Base-by-base conservation (phyloP, 2,797 vertebrate genomes). In the Lycodopsis pacificus region DNA sequence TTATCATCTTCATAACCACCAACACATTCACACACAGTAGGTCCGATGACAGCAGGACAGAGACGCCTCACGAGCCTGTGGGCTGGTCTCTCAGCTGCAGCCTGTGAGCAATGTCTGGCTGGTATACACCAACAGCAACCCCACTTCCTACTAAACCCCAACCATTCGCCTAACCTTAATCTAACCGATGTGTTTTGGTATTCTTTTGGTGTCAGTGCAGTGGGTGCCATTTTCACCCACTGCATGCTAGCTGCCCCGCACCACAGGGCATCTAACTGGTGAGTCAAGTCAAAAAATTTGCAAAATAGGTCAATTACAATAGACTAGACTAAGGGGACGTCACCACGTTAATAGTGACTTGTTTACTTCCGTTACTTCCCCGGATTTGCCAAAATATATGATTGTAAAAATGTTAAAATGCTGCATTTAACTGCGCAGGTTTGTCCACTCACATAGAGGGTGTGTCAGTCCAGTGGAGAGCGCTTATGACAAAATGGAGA, bases 401-500 rank as follows among this genome's bases (percentile, higher is more conserved):
- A 12, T 22, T 2, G 5, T 49, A n/a, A 1, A 51, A 27, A 25
- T 53, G 7, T 8, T 54, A 0, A 51, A 57, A 57, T 32, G 54
- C 15, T 30, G 27, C 25, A 14, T 70, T 53, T 49, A 71, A 40
- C 30, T 7, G 6, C 14, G 49, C 19, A 38, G 64, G 61, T 83
- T 54, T 48, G 38, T 58, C 42, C 59, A 63, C 30, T 27, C 20
- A 7, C 51, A 68, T n/a, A 20, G 2, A 27, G 32, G 67, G 53
- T 48, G 48, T 75, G 67, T 70, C 27, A 58, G 66, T 67, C 40
- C 5, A n/a, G 19, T 32, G 42, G 13, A 74, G 42, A 51, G 49
- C 38, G 57, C 48, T 66, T 34, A 63, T 57, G 73, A 78, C 66
- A 68, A 70, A 74, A 54, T 80, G 59, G 59, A 81, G 65, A 58